Evolutionary conservation across 2,113 vertebrate genomes (phyloP), one percentile per base, ranked within the genome.

Genomic region (Solea solea): DNA sequence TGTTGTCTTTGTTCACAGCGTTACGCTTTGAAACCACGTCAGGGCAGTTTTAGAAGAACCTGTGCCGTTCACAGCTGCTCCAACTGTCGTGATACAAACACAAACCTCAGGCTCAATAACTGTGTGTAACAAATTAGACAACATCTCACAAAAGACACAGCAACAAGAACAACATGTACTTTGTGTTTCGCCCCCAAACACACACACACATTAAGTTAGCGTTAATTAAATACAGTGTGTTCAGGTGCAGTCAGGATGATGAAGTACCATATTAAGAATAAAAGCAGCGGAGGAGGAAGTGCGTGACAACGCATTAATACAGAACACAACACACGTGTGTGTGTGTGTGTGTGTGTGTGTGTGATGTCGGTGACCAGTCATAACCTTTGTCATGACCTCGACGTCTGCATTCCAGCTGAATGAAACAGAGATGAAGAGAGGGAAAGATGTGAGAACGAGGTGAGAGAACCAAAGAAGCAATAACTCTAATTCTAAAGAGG

Each of bases 221-320:
- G 21, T 51, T 48, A 77, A 76, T 21, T 6, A 27, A 59, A 46
- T 48, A 41, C 49, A 67, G 42, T 76, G 64, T 13, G 8, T 82
- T 82, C 80, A 86, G 83, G 82, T 78, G 78, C 63, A 62, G 72
- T 83, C 83, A 83, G 55, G 25, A 86, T 81, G 81, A 90, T 76
- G 62, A 87, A 86, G 85, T 56, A 68, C 69, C 50, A 51, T 42
- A 80, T 76, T 8, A 78, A 78, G 55, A 86, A 75, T 67, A 69
- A 88, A 84, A 71, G 67, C 72, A 76, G 72, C 44, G 58, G 59
- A 87, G 71, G 53, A 59, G 85, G 81, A 90, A 90, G 81, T 67
- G 15, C 74, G 80, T 83, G 85, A 88, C 81, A 85, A 71, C 64
- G 54, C 83, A 85, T 83, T 82, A 78, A 88, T 85, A 80, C 51